phyloP scores from a whole-genome alignment of 2,113 vertebrate genomes.

The Chionodraco myersi region DNA sequence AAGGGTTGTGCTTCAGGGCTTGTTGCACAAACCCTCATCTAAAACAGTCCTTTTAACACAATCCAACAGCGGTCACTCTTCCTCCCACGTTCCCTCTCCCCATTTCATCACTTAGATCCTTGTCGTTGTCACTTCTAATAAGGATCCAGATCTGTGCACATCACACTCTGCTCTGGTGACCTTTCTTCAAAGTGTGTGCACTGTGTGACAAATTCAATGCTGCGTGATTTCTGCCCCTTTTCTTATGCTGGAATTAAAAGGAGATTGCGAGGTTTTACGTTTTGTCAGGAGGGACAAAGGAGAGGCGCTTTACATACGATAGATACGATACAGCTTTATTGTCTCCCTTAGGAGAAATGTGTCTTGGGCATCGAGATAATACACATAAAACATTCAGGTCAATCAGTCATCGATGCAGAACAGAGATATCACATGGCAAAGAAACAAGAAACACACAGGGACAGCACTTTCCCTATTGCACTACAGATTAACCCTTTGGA shows the following conservation, averaged over 20 bases:
- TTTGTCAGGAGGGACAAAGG: slow-evolving; percentile 43
- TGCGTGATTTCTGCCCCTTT: slow-evolving; percentile 31
- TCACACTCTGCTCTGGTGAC: slow-evolving; percentile 41
- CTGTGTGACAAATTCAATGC: slow-evolving; percentile 50
- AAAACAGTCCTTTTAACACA: slow-evolving; percentile 3
- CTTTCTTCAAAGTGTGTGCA: slow-evolving; percentile 52
- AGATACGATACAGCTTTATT: too few species aligned
- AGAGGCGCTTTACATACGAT: slow-evolving; percentile 1
- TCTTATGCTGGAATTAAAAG: slow-evolving; percentile 47
- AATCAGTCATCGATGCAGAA: too few species aligned
- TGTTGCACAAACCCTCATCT: slow-evolving; percentile 1
- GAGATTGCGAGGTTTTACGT: slow-evolving; percentile 59
- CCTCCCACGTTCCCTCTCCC: background rate
- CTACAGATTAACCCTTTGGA: too few species aligned
- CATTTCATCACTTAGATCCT: slow-evolving; percentile 42
- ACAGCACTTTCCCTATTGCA: too few species aligned
- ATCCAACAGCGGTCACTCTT: background rate
- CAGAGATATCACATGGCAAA: too few species aligned
- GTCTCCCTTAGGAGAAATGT: too few species aligned
- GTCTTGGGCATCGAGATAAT: too few species aligned
- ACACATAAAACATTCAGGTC: too few species aligned
- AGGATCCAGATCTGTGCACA: slow-evolving; percentile 57
- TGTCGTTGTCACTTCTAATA: slow-evolving; percentile 56
- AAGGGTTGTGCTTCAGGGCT: slow-evolving; percentile 11
- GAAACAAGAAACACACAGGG: too few species aligned